phyloP scores from a whole-genome alignment of 2,797 vertebrate genomes.

The Gadopsis bispinosus region DNA sequence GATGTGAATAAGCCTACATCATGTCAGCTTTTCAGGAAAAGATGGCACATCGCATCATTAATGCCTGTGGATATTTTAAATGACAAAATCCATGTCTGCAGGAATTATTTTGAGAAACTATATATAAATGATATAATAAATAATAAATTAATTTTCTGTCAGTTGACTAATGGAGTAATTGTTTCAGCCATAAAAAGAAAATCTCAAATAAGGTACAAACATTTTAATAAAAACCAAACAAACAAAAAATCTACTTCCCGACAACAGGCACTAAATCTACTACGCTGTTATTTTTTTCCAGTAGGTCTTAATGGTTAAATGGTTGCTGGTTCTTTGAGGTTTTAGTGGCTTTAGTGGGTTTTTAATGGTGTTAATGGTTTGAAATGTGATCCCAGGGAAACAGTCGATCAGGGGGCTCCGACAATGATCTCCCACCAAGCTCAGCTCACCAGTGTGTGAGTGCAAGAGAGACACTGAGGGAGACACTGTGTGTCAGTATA shows the following conservation, averaged over 20 bases:
- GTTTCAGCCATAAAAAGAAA: not conserved
- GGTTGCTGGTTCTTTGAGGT: constrained; percentile 83
- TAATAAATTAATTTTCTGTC: too few species aligned
- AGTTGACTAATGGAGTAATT: too few species aligned
- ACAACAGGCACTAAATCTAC: not conserved
- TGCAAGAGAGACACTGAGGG: constrained; percentile 50
- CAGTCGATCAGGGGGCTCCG: constrained; percentile 79
- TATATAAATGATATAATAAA: not conserved
- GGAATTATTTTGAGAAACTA: not conserved
- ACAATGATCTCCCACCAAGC: constrained; percentile 76
- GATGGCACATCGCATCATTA: not conserved
- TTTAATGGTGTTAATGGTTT: constrained; percentile 89
- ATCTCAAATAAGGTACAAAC: not conserved
- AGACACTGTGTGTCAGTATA: constrained; percentile 69
- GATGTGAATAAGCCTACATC: not conserved
- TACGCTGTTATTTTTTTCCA: constrained; percentile 42
- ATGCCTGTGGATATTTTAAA: not conserved
- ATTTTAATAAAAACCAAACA: not conserved
- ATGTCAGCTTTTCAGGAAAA: not conserved
- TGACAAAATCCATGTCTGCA: not conserved
- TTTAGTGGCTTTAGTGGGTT: constrained; percentile 89
- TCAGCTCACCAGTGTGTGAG: constrained; percentile 66
- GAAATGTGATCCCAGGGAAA: constrained; percentile 86
- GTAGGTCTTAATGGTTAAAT: constrained; percentile 82
- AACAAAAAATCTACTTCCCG: not conserved